These are phyloP conservation scores for Turritopsis dohrnii DNA, from an alignment of 30 jellyfish, hydroid and myxozoan species.

Conservation along the genomic window DNA sequence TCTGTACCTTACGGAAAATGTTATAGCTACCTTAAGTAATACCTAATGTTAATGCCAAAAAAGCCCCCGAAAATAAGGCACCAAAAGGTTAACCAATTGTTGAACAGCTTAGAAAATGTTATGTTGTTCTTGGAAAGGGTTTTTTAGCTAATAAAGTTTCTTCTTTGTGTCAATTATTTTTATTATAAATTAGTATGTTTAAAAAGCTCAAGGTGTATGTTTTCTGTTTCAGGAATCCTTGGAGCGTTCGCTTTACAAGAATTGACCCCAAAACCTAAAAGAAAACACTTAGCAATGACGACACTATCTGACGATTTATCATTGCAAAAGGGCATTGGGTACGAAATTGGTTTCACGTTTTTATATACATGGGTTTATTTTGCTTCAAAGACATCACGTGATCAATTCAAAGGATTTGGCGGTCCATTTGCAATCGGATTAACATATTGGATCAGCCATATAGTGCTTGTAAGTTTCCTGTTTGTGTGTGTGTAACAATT, in stretches of 20 bases:
- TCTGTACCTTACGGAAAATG: too few relatives aligned
- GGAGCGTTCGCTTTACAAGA: slow-evolving; percentile 26
- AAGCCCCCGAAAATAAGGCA: too few relatives aligned
- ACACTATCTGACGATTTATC: slow-evolving; percentile 9
- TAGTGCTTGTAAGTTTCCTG: slow-evolving; percentile 19
- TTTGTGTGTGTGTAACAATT: neutral
- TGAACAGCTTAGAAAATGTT: too few relatives aligned
- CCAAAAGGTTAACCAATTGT: too few relatives aligned
- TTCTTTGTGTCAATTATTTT: too few relatives aligned
- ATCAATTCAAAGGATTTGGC: slow-evolving; percentile 36
- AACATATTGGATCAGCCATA: slow-evolving; percentile 23
- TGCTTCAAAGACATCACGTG: slow-evolving; percentile 28
- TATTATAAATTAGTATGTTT: too few relatives aligned
- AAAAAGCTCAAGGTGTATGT: too few relatives aligned
- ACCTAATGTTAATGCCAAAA: too few relatives aligned
- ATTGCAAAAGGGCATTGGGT: slow-evolving; percentile 26
- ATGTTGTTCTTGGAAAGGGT: too few relatives aligned
- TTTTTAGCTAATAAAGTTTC: too few relatives aligned
- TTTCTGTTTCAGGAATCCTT: slow-evolving; percentile 14
- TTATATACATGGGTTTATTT: slow-evolving; percentile 31
- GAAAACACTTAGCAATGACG: slow-evolving; percentile 19
- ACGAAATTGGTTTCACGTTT: slow-evolving; percentile 25
- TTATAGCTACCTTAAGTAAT: too few relatives aligned
- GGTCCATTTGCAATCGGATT: slow-evolving; percentile 40
- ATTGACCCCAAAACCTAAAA: slow-evolving; percentile 15